These are phyloP conservation scores for Adoxophyes honmai DNA, from an alignment of 1,140 invertebrate species.

Conservation along the genomic window DNA sequence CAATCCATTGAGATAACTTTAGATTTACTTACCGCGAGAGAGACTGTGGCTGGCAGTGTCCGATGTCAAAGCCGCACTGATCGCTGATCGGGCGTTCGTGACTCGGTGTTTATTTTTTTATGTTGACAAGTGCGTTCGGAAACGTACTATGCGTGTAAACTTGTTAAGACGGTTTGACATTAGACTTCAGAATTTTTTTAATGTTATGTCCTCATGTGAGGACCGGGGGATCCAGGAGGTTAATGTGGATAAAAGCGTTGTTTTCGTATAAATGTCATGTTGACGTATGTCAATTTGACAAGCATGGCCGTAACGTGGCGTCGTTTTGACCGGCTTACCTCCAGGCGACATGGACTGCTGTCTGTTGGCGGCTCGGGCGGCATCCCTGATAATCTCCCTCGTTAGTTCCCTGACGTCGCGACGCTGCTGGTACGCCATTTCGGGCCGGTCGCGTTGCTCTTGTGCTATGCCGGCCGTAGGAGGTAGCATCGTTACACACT, in stretches of 20 bases:
- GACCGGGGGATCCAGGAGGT: no score
- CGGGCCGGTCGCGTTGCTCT: slow-evolving; percentile 62
- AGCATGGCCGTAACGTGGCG: slow-evolving; percentile 75
- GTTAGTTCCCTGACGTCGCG: slow-evolving; percentile 69
- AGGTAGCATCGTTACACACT: slow-evolving; percentile 67
- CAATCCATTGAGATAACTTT: no score
- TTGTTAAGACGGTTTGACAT: no score
- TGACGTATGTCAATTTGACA: slow-evolving; percentile 74
- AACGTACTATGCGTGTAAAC: no score
- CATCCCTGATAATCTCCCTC: slow-evolving; percentile 66
- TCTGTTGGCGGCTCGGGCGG: slow-evolving; percentile 60
- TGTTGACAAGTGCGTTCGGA: no score
- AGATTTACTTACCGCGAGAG: no score
- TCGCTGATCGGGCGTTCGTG: no score
- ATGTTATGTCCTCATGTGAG: no score
- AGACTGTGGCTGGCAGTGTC: no score
- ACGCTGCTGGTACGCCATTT: slow-evolving; percentile 68
- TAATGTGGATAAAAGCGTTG: slow-evolving; percentile 44
- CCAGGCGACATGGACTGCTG: slow-evolving; percentile 66
- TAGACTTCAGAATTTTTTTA: no score
- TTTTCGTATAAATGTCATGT: slow-evolving; percentile 72
- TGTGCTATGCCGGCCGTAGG: slow-evolving; percentile 68
- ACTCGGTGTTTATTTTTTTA: no score
- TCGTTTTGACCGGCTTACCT: slow-evolving; percentile 70
- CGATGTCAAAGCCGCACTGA: no score